Conservation (phyloP, 2,888 invertebrate genomes). For the Marronus borbonicus region DNA sequence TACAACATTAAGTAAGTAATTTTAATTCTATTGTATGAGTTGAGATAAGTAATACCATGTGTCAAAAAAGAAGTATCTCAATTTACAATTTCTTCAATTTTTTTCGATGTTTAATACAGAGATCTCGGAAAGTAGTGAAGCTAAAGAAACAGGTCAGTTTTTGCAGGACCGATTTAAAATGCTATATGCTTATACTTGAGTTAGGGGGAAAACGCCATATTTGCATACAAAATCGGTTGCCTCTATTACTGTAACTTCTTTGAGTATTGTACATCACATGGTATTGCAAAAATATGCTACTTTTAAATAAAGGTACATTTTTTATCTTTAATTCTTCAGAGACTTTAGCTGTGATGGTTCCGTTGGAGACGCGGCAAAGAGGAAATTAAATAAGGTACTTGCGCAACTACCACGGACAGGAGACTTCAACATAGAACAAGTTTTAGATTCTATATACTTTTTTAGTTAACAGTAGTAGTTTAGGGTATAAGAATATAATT, state of each 20-base stretch:
- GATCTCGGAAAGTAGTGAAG: too few relatives aligned
- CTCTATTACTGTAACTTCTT: too few relatives aligned
- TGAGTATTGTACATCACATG: too few relatives aligned
- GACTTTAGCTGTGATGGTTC: constrained; percentile 72
- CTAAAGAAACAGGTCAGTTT: too few relatives aligned
- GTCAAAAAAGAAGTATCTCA: too few relatives aligned
- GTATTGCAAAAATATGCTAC: too few relatives aligned
- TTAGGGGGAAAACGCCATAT: too few relatives aligned
- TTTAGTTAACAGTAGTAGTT: constrained; percentile 78
- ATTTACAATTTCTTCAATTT: background rate
- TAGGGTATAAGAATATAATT: background rate
- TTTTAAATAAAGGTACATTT: background rate
- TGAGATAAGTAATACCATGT: too few relatives aligned
- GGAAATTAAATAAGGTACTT: constrained; percentile 77
- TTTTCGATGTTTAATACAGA: background rate
- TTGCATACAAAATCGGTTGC: too few relatives aligned
- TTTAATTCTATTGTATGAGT: too few relatives aligned
- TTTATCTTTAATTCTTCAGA: constrained; percentile 65
- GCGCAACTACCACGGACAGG: constrained; percentile 82
- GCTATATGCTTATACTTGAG: too few relatives aligned
- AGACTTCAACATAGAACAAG: constrained; percentile 82
- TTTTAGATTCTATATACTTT: constrained; percentile 87
- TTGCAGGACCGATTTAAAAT: too few relatives aligned
- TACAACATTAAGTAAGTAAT: constrained; percentile 74
- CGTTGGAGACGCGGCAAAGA: constrained; percentile 74